Evolutionary conservation across 2,888 invertebrate species (phyloP).

Genomic region (Dryadula phaetusa): DNA sequence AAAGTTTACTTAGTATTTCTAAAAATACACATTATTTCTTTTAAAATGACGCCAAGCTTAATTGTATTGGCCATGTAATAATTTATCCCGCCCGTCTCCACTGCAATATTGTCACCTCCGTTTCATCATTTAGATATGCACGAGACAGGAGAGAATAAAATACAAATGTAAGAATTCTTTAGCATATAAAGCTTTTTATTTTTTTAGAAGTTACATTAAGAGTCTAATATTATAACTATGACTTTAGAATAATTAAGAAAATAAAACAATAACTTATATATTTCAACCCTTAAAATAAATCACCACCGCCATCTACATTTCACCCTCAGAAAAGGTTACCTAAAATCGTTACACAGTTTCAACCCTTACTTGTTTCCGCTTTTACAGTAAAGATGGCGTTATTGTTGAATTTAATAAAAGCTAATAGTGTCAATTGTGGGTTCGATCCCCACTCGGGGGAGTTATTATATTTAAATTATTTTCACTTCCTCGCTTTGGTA

Average conservation of each 20-base stretch:
- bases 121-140: conserved; percentile 11
- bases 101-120: conserved; percentile 15
- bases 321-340: conserved; percentile 57
- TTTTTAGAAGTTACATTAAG: neutral
- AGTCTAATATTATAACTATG: neutral
- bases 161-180: conserved; percentile 10
- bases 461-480: no score
- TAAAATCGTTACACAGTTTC: conserved; percentile 55
- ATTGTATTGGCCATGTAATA: neutral
- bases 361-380: conserved; percentile 44
- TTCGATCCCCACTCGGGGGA: no score
- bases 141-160: conserved; percentile 9
- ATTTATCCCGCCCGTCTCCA: neutral
- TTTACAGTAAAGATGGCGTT: conserved; percentile 63
- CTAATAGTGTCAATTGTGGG: no score
- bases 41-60: neutral
- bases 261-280: neutral
- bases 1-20: neutral
- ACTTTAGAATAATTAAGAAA: neutral
- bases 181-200: neutral
- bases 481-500: no score
- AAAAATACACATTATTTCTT: neutral
- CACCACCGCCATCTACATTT: conserved; percentile 61
- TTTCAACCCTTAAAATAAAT: conserved; percentile 28
- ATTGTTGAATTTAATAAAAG: conserved; percentile 5